Percentiles rank a stretch among this genome's conserved stretches.
These are phyloP conservation scores for Oryzias javanicus DNA, from an alignment of 2,113 vertebrate genomes.

Conservation along the genomic window DNA sequence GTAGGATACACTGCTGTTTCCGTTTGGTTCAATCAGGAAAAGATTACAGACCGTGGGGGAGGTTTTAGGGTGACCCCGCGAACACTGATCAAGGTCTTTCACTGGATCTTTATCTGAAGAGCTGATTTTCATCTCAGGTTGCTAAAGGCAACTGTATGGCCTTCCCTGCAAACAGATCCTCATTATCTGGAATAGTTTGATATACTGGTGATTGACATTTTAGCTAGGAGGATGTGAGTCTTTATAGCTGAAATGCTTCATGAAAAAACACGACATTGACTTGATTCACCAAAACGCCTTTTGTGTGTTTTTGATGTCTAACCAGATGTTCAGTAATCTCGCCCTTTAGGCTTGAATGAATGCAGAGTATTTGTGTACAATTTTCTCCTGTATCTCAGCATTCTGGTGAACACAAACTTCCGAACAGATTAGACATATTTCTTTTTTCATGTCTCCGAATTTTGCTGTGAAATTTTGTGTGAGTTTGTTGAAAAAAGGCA, in stretches of 20 bases:
- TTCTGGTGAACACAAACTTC: not conserved
- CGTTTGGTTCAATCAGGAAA: constrained; percentile 38
- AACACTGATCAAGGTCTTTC: constrained; percentile 61
- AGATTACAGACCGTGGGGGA: constrained; percentile 4
- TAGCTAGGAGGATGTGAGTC: constrained; percentile 2
- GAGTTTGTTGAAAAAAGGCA: not conserved
- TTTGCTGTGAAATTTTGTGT: not conserved
- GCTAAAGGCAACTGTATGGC: not conserved
- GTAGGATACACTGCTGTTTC: constrained; percentile 43
- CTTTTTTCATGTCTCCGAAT: not conserved
- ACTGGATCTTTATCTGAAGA: constrained; percentile 18
- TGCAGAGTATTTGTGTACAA: not conserved
- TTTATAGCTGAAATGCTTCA: not conserved
- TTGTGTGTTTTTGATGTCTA: too few species aligned
- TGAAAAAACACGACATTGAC: too few species aligned
- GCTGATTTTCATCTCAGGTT: constrained; percentile 12
- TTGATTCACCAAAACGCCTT: too few species aligned
- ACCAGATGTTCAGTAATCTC: too few species aligned
- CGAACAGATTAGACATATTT: not conserved
- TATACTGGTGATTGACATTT: constrained; percentile 21
- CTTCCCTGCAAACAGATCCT: constrained; percentile 18
- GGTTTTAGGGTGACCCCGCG: constrained; percentile 27
- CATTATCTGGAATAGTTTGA: constrained; percentile 6
- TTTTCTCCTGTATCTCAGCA: too few species aligned
- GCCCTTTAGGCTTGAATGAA: too few species aligned